Base-by-base conservation (phyloP, 2,113 vertebrate genomes). In the Nibea albiflora region DNA sequence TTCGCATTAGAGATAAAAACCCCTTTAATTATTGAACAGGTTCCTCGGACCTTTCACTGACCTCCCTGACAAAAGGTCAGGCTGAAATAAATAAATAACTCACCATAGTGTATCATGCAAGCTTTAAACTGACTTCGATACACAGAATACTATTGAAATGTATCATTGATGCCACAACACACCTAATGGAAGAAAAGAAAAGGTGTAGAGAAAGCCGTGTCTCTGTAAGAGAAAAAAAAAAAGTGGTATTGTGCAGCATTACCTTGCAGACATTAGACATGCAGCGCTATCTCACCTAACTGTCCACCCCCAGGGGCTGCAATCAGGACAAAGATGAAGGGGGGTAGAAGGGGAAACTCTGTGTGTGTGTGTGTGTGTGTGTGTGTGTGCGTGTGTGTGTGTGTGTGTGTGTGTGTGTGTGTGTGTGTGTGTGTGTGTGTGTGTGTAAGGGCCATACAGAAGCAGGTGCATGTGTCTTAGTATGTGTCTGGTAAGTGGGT, bases 1-100 rank as follows among this genome's bases (percentile, higher is more conserved):
- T 76, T 31, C 17, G 28, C 86, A 86, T 92, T 87, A 89, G 65
- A 77, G 78, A 77, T 74, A 77, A 85, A 87, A 46, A 26, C 50
- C 26, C 11, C 77, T 83, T 94, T 71, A 92, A 94, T 90, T 88
- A 92, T 92, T 94, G 28, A 94, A 66, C 73, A 85, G 82, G 47
- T 73, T 90, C 50, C 60, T 72, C 76, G 68, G 85, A 89, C 88
- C 86, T 89, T 84, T 86, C 67, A 2, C 46, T 91, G 85, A 92
- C 89, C 91, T 70, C 76, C 14, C 58, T 7, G 71, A 53, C 73
- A 76, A 76, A 76, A 68, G 74, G 81, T 80, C 67, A 82, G 31
- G 49, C 3, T 60, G 52, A 35, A 83, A 80, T 62, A 70, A 85
- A 77, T 50, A 76, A 76, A 64, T 56, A 76, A 60, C 39, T 73